Evolutionary conservation across 2,888 invertebrate species (phyloP).

Genomic region (Meganola albula): DNA sequence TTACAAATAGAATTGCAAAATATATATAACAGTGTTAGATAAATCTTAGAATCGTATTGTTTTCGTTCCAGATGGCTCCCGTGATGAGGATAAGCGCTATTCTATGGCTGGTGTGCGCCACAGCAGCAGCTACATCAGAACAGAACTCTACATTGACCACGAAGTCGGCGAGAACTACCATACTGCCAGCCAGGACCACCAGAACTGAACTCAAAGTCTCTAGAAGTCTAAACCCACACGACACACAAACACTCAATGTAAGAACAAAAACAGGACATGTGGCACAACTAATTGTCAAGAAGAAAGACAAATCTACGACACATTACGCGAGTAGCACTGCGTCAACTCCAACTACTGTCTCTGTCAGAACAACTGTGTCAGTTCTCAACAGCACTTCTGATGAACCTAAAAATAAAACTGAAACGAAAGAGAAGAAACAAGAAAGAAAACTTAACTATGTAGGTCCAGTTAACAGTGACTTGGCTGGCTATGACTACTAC

Average conservation of each 20-base stretch:
- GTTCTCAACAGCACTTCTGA: constrained; percentile 40
- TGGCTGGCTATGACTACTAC: constrained; percentile 71
- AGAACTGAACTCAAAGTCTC: constrained; percentile 87
- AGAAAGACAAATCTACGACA: constrained; percentile 77
- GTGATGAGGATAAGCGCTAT: constrained; percentile 60
- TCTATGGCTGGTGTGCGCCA: constrained; percentile 51
- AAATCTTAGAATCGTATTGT: constrained; percentile 1
- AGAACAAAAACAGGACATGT: constrained; percentile 85
- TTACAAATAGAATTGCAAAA: too few species aligned
- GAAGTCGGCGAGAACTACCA: constrained; percentile 62
- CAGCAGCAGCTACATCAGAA: constrained; percentile 47
- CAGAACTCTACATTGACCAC: constrained; percentile 62
- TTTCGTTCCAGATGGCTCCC: constrained; percentile 70
- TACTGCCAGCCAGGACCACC: constrained; percentile 78
- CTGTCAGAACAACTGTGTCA: constrained; percentile 42
- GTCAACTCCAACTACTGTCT: constrained; percentile 50
- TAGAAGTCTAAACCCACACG: constrained; percentile 85
- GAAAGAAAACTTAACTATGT: constrained; percentile 63
- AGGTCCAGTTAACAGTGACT: constrained; percentile 58
- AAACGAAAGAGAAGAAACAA: constrained; percentile 60
- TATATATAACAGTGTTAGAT: neutral
- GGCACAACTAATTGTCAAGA: constrained; percentile 87
- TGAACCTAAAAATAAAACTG: constrained; percentile 60
- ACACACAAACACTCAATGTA: constrained; percentile 86
- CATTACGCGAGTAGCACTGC: constrained; percentile 40